These are phyloP conservation scores for Augochlorella aurata DNA, from an alignment of 2,888 invertebrate species.

Conservation along the genomic window DNA sequence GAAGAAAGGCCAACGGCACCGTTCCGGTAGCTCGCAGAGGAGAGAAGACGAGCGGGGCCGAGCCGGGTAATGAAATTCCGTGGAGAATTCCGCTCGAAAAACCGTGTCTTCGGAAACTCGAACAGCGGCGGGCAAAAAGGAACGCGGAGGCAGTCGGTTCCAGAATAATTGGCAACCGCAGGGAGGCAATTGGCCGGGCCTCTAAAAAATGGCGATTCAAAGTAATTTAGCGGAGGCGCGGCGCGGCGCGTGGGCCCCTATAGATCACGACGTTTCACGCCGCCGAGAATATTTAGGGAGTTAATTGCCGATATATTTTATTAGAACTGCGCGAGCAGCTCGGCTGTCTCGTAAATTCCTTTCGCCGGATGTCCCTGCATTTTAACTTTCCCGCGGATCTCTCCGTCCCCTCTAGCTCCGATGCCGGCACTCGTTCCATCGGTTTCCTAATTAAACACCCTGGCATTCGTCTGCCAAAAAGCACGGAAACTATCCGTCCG, in stretches of 20 bases:
- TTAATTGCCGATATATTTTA: slow-evolving; percentile 82
- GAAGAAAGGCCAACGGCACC: slow-evolving; percentile 26
- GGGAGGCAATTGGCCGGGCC: slow-evolving; percentile 59
- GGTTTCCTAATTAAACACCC: slow-evolving; percentile 75
- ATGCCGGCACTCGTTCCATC: slow-evolving; percentile 28
- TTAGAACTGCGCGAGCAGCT: slow-evolving; percentile 75
- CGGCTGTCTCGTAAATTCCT: slow-evolving; percentile 79
- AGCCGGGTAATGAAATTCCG: slow-evolving; percentile 13
- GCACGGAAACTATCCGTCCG: slow-evolving; percentile 32
- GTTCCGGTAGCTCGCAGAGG: not conserved
- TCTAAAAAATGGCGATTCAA: slow-evolving; percentile 79
- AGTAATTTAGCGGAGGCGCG: slow-evolving; percentile 75
- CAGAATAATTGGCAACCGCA: slow-evolving; percentile 65
- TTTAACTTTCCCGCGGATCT: slow-evolving; percentile 67
- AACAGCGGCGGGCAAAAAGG: slow-evolving; percentile 2
- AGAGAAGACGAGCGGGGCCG: not conserved
- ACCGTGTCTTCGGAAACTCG: slow-evolving; percentile 12
- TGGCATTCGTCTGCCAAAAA: slow-evolving; percentile 61
- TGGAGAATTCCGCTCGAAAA: slow-evolving; percentile 22
- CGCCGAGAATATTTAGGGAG: slow-evolving; percentile 80
- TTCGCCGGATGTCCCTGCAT: slow-evolving; percentile 77
- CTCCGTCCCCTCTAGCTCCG: slow-evolving; percentile 39
- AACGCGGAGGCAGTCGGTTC: slow-evolving; percentile 14
- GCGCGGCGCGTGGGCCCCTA: slow-evolving; percentile 63
- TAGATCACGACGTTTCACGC: slow-evolving; percentile 78